Evolutionary conservation across 2,888 invertebrate genomes (phyloP).

Genomic region (Cybosia mesomella): DNA sequence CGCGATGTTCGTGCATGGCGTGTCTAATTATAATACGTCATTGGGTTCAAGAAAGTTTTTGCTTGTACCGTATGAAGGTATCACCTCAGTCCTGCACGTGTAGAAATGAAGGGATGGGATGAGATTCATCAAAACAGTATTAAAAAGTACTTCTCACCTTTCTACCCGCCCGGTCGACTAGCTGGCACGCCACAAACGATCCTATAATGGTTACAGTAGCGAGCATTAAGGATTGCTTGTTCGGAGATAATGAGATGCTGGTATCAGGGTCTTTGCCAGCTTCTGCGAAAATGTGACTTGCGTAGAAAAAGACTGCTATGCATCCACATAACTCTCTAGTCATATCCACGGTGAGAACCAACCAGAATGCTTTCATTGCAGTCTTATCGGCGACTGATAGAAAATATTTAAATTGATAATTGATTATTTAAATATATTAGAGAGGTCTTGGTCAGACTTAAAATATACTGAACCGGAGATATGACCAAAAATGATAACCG

Average conservation of each 20-base stretch:
- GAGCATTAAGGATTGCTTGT: constrained; percentile 79
- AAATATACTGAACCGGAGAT: too few species aligned
- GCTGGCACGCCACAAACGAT: constrained; percentile 79
- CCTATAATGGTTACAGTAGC: constrained; percentile 80
- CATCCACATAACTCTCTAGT: constrained; percentile 81
- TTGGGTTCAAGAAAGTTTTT: too few species aligned
- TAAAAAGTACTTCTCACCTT: constrained; percentile 77
- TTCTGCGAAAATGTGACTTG: constrained; percentile 78
- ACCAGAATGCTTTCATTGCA: constrained; percentile 79
- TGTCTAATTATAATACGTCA: too few species aligned
- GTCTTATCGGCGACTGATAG: constrained; percentile 74
- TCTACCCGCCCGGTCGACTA: constrained; percentile 77
- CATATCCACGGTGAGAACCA: constrained; percentile 77
- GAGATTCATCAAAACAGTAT: too few species aligned
- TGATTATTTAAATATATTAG: not conserved
- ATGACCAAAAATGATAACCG: too few species aligned
- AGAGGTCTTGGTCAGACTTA: too few species aligned
- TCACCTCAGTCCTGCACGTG: too few species aligned
- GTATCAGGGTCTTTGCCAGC: constrained; percentile 66
- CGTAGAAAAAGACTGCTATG: constrained; percentile 81
- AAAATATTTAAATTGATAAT: not conserved
- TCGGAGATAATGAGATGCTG: constrained; percentile 72
- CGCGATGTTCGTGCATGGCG: too few species aligned
- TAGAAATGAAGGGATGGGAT: too few species aligned
- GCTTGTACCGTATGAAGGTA: too few species aligned